Percentiles rank a stretch among this genome's conserved stretches.
These are phyloP conservation scores for Ephestia elutella DNA, from an alignment of 1,140 invertebrate genomes.

Conservation along the genomic window DNA sequence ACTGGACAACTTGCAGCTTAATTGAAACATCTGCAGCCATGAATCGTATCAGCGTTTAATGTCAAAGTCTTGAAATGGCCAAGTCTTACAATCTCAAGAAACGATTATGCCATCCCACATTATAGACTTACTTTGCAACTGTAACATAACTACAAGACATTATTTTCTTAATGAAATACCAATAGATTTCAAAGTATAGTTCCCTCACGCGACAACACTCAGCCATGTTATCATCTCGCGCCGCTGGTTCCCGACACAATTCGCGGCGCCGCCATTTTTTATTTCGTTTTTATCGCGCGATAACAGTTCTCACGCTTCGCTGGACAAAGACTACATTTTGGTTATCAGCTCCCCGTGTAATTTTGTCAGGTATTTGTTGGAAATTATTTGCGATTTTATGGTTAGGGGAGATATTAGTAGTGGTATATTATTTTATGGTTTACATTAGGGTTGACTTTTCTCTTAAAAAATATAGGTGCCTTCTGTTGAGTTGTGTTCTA, in stretches of 20 bases:
- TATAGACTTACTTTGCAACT: too few species aligned
- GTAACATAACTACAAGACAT: too few species aligned
- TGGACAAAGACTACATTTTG: not conserved
- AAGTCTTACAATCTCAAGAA: too few species aligned
- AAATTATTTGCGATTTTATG: not conserved
- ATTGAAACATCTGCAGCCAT: too few species aligned
- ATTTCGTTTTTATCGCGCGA: not conserved
- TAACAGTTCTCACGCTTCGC: not conserved
- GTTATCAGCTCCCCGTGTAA: conserved; percentile 8
- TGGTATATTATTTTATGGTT: not conserved
- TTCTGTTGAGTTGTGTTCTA: too few species aligned
- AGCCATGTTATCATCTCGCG: not conserved
- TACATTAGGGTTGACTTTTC: too few species aligned
- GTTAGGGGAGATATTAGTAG: not conserved
- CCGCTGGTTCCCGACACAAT: not conserved
- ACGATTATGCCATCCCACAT: too few species aligned
- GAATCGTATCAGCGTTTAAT: too few species aligned
- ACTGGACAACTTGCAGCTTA: too few species aligned
- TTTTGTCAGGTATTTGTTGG: not conserved
- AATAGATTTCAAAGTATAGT: not conserved
- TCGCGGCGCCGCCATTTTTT: conserved; percentile 1
- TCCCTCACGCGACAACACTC: not conserved
- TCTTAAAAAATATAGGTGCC: too few species aligned
- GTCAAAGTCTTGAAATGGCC: too few species aligned
- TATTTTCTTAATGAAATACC: too few species aligned